Evolutionary conservation across 2,113 vertebrate species (phyloP).

Genomic region (Cheilinus undulatus): DNA sequence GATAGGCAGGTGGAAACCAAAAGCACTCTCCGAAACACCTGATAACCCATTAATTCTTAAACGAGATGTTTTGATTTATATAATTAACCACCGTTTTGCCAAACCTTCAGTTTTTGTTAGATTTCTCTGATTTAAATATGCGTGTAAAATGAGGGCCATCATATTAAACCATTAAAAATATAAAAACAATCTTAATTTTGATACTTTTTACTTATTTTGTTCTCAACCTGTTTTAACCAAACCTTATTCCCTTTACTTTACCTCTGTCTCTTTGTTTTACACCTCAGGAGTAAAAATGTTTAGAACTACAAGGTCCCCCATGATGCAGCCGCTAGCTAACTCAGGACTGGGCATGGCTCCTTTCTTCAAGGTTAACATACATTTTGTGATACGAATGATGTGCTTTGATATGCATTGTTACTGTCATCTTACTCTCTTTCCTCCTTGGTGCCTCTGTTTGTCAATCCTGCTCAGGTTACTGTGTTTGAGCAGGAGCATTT

Average conservation of each 20-base stretch:
- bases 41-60: not conserved
- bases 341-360: slow-evolving; percentile 85
- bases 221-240: no score
- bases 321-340: slow-evolving; percentile 83
- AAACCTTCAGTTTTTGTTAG: not conserved
- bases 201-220: not conserved
- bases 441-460: not conserved
- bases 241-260: not conserved
- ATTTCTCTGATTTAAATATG: not conserved
- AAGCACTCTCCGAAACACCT: slow-evolving; percentile 61
- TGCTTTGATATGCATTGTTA: not conserved
- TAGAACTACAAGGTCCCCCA: slow-evolving; percentile 80
- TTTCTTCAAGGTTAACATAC: slow-evolving; percentile 83
- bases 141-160: not conserved
- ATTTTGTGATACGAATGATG: not conserved
- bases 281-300: slow-evolving; percentile 81
- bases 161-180: not conserved
- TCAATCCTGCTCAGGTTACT: slow-evolving; percentile 75
- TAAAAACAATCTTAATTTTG: not conserved
- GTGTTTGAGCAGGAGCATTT: slow-evolving; percentile 89
- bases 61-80: not conserved
- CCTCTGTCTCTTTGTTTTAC: slow-evolving; percentile 14
- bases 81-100: not conserved
- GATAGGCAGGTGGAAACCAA: not conserved
- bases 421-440: not conserved